Conservation (phyloP, 2,888 invertebrate genomes). For the Ochropleura leucogaster region DNA sequence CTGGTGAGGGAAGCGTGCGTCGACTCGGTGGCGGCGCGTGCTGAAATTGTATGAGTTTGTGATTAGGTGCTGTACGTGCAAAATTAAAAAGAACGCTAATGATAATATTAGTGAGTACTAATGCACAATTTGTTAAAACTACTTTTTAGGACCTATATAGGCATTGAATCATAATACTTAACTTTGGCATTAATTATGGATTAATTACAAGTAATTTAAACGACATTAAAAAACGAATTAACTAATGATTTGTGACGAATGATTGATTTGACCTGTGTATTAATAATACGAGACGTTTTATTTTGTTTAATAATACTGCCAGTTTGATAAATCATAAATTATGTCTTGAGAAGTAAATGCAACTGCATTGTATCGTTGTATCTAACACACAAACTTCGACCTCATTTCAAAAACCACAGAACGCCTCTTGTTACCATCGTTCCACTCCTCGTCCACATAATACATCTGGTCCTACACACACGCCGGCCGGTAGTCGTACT, state of each 20-base stretch:
- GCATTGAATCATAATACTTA: background rate
- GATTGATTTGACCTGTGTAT: background rate
- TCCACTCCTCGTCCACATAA: too few species aligned
- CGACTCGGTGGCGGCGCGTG: conserved; percentile 59
- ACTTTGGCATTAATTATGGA: background rate
- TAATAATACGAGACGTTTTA: background rate
- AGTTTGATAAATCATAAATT: too few species aligned
- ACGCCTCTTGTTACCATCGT: too few species aligned
- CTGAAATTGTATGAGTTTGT: conserved; percentile 58
- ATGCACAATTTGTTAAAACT: background rate
- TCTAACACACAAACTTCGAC: too few species aligned
- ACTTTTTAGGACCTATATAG: background rate
- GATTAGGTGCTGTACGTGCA: conserved; percentile 38
- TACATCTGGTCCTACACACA: too few species aligned
- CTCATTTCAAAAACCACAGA: too few species aligned
- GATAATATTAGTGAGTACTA: background rate
- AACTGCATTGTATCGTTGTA: too few species aligned
- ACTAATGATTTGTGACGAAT: background rate
- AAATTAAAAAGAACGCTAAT: background rate
- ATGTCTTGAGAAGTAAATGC: too few species aligned
- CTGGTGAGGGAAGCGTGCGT: conserved; percentile 44
- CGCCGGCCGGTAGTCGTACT: too few species aligned
- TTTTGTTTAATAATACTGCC: background rate
- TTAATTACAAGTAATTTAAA: conserved; percentile 9
- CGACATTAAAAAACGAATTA: conserved; percentile 28